Percentiles rank a stretch among this genome's conserved stretches.
Evolutionary conservation across 2,113 vertebrate species (phyloP).

Genomic region (Amia ocellicauda): DNA sequence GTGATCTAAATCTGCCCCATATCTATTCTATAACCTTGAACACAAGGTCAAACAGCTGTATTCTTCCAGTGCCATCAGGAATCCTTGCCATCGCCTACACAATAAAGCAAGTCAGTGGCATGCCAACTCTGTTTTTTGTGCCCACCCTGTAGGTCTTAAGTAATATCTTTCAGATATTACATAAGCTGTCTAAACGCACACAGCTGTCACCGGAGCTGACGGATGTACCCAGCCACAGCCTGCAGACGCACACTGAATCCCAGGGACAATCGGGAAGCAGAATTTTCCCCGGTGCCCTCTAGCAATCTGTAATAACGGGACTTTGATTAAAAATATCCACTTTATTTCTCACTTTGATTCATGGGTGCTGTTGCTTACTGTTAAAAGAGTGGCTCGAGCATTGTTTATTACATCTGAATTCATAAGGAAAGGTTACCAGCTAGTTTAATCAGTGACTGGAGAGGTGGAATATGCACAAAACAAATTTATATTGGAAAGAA

Average conservation of each 20-base stretch:
- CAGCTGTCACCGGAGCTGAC: conserved; percentile 3
- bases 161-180: conserved; percentile 6
- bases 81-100: no score
- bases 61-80: no score
- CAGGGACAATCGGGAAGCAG: not conserved
- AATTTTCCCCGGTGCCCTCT: not conserved
- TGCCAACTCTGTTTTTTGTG: not conserved
- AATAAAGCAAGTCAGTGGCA: not conserved
- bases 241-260: conserved; percentile 3
- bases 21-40: no score
- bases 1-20: no score
- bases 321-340: not conserved
- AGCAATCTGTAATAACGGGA: not conserved
- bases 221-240: not conserved
- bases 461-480: not conserved
- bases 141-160: not conserved
- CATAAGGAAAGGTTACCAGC: not conserved
- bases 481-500: not conserved
- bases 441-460: conserved; percentile 1
- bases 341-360: conserved; percentile 7
- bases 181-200: not conserved
- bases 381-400: not conserved
- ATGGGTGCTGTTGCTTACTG: not conserved
- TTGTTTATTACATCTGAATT: not conserved
- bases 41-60: no score